Percentiles rank a stretch among this genome's conserved stretches.
phyloP scores from a whole-genome alignment of 1,140 invertebrate genomes.

The Coenobita brevimanus region DNA sequence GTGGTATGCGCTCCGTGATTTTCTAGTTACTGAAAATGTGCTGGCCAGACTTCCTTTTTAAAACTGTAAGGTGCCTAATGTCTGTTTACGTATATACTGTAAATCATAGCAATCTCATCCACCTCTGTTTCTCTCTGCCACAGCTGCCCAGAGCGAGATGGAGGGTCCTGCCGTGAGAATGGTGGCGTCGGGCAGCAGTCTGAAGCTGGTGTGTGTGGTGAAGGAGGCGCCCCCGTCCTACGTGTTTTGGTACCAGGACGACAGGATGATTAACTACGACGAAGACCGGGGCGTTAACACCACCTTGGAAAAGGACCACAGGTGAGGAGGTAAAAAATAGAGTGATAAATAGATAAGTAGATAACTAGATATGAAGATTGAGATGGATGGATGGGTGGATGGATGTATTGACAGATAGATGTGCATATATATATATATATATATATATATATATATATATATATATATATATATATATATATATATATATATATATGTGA shows the following conservation, averaged over 20 bases:
- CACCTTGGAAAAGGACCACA: slow-evolving; percentile 22
- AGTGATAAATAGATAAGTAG: background rate
- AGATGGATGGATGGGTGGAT: slow-evolving; percentile 1
- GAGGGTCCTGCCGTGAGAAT: slow-evolving; percentile 24
- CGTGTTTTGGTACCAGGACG: slow-evolving; percentile 71
- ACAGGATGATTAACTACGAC: slow-evolving; percentile 67
- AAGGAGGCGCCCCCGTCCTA: slow-evolving; percentile 57
- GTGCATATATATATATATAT: background rate
- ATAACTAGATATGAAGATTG: slow-evolving; percentile 4
- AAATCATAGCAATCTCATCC: too few species aligned
- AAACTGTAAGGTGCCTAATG: too few species aligned
- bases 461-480: background rate
- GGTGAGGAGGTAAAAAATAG: slow-evolving; percentile 22
- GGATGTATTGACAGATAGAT: background rate
- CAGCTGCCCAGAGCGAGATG: slow-evolving; percentile 44
- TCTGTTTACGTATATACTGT: too few species aligned
- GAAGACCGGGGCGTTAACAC: slow-evolving; percentile 25
- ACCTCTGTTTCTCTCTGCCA: background rate
- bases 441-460: background rate
- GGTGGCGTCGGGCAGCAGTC: slow-evolving; percentile 46
- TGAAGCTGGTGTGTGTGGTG: slow-evolving; percentile 41
- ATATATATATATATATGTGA: background rate
- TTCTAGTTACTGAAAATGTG: too few species aligned
- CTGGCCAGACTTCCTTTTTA: too few species aligned
- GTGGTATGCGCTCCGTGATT: too few species aligned